Conservation (phyloP, 1,140 invertebrate genomes). For the Drosophila mauritiana region DNA sequence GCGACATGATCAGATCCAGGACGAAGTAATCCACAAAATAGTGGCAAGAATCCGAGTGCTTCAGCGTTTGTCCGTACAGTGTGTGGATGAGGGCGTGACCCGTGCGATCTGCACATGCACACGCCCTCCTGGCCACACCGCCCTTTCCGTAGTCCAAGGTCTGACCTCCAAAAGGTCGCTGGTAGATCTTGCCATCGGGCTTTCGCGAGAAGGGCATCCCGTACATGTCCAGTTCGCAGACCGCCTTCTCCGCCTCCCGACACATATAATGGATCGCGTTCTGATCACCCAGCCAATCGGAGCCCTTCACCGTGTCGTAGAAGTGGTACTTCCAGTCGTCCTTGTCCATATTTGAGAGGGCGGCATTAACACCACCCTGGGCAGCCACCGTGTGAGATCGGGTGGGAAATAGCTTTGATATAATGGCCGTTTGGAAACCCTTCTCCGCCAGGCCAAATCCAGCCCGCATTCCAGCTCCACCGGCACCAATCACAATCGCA, state of each 20-base stretch:
- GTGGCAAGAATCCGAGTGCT: slow-evolving; percentile 95
- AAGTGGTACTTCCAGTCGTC: slow-evolving; percentile 97
- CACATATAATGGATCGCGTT: slow-evolving; percentile 98
- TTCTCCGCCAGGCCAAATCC: slow-evolving; percentile 95
- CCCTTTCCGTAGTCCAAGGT: slow-evolving; percentile 94
- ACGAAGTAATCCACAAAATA: slow-evolving; percentile 99
- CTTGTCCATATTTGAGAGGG: slow-evolving; percentile 89
- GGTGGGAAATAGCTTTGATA: slow-evolving; percentile 97
- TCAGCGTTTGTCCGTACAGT: slow-evolving; percentile 97
- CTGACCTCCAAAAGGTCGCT: slow-evolving; percentile 96
- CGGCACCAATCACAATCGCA: slow-evolving; percentile 96
- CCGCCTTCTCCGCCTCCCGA: slow-evolving; percentile 93
- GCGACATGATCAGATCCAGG: slow-evolving; percentile 97
- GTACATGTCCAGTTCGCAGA: slow-evolving; percentile 96
- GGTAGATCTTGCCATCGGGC: slow-evolving; percentile 92
- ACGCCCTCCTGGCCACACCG: slow-evolving; percentile 90
- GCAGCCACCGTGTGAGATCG: slow-evolving; percentile 96
- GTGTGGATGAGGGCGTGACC: slow-evolving; percentile 99
- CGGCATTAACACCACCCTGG: slow-evolving; percentile 97
- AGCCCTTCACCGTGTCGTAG: slow-evolving; percentile 97
- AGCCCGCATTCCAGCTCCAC: slow-evolving; percentile 95
- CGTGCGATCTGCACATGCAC: slow-evolving; percentile 88
- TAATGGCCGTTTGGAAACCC: slow-evolving; percentile 96
- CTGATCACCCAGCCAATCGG: slow-evolving; percentile 98
- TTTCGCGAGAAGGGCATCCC: slow-evolving; percentile 87